Base-by-base conservation (phyloP, 2,113 vertebrate genomes). In the Thymallus thymallus region DNA sequence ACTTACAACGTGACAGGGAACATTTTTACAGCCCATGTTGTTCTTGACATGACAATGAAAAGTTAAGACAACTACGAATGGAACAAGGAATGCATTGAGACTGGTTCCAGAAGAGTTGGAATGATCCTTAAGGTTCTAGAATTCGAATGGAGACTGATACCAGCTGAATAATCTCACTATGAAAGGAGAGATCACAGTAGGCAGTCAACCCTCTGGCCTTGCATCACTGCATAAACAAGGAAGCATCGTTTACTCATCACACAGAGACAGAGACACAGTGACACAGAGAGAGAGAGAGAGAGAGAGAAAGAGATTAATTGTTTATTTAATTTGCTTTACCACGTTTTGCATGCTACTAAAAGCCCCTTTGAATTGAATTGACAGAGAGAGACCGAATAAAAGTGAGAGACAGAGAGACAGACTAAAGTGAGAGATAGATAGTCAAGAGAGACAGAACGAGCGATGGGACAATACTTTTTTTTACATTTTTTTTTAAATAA, bases 41-140 rank as follows among this genome's bases (percentile, higher is more conserved):
- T 82, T 35, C 18, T 78, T 86, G 35, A 80, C 84, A 86, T 86
- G 84, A 83, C 72, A 85, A 90, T 78, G 26, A 82, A 87, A 80
- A 90, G 86, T 84, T 84, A 84, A 80, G 77, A 83, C 74, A 86
- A 55, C 75, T 64, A 23, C 86, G 74, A 91, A 90, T 89, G 60
- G 85, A 89, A 92, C 88, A 91, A 88, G 80, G 82, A 80, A 4
- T 24, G 82, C 85, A 91, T 91, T 91, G 81, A 74, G 86, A 76
- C 69, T 68, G 56, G 78, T 72, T 76, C 79, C 70, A 63, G 69
- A 70, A 72, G 73, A 74, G 78, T 82, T 71, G 83, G 81, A 89
- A 87, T 87, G 82, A 88, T 83, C 80, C 78, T 78, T 83, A 81
- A 74, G 55, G 51, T 35, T 32, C 64, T 64, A 29, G 24, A 64